phyloP scores from a whole-genome alignment of 2,113 vertebrate genomes.

The Chaetura pelagica region DNA sequence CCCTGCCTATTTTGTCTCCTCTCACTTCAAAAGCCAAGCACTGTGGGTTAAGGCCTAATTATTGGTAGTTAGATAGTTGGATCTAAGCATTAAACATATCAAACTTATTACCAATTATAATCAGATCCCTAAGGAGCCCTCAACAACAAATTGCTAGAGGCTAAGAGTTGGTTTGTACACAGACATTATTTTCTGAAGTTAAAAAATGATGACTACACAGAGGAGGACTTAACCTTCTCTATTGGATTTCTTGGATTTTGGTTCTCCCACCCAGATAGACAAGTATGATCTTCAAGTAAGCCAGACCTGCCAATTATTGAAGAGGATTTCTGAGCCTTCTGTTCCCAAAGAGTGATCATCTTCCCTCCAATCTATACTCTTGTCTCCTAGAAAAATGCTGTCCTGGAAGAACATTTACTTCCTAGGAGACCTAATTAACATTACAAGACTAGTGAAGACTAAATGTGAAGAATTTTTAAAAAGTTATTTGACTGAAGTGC shows the following conservation, averaged over 20 bases:
- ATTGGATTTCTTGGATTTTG: not conserved
- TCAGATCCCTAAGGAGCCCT: not conserved
- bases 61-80: not conserved
- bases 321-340: constrained; percentile 19
- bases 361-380: not conserved
- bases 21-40: not conserved
- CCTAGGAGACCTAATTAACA: constrained; percentile 62
- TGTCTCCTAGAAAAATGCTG: constrained; percentile 39
- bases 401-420: constrained; percentile 48
- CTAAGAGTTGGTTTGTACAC: not conserved
- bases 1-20: not conserved
- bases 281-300: not conserved
- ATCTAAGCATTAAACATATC: not conserved
- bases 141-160: not conserved
- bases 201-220: not conserved
- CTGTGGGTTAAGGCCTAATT: not conserved
- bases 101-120: not conserved
- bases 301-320: not conserved
- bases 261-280: not conserved
- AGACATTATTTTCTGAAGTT: not conserved
- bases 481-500: constrained; percentile 6
- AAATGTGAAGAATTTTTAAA: not conserved
- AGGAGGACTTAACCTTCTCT: not conserved
- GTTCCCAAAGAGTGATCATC: constrained; percentile 7
- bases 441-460: constrained; percentile 34